Base-by-base conservation (phyloP, 2,888 invertebrate species). In the Diplolepis rosae region DNA sequence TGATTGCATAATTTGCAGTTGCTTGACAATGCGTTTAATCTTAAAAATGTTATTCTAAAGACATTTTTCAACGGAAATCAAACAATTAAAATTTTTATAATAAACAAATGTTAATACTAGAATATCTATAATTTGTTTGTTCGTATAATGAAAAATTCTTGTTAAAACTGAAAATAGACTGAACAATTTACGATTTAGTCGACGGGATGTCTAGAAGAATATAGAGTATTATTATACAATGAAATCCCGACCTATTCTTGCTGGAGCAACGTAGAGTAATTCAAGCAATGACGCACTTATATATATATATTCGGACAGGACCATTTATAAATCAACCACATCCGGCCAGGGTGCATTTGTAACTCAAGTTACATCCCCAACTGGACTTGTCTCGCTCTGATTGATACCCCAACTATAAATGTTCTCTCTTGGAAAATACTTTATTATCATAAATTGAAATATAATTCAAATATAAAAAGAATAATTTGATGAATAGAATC, bases 321-420 rank as follows among this genome's bases (percentile, higher is more conserved):
- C 15, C 39, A 39, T 61, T 61, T 61, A 39, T 61, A 61, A 61
- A 39, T 22, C 24, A 24, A 22, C 39, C 39, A n/a, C 61, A 61
- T 61, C 61, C 61, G 61, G 39, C 4, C 61, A 61, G 61, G 39
- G 61, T 61, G 61, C 24, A 39, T 39, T 39, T 61, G 35, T 35
- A 27, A 27, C 27, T 42, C 22, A 13, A 39, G n/a, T 61, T 61
- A 39, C 61, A 61, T 39, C 61, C 61, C 61, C 39, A 39, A 13
- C 24, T 42, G n/a, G 22, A 13, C 7, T 39, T 6, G 3, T 5
- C 24, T 2, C 27, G 18, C 30, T 54, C 18, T 54, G 54, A 54
- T 32, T 54, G 54, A 54, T 7, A 54, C 18, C 39, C 4, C 24
- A 61, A 61, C 35, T 18, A 48, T 1, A 48, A 48, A 39, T 39